Conservation (phyloP, 2,797 vertebrate genomes). For the Acanthurus leucopareius region DNA sequence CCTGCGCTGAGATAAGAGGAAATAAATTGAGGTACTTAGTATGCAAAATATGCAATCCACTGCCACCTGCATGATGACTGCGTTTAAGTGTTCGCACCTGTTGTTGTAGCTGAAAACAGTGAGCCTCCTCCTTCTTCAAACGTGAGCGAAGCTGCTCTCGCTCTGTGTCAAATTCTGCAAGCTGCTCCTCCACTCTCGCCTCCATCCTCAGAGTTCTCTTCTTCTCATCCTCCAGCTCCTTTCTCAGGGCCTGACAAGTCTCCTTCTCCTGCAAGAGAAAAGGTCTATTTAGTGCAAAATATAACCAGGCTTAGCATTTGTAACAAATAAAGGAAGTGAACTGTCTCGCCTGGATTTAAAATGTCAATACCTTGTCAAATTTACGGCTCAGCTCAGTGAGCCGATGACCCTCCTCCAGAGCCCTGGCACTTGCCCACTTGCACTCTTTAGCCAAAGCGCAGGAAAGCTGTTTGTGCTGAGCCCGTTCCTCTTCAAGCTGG, state of each 20-base stretch:
- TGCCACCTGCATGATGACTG: neutral
- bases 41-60: neutral
- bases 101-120: conserved; percentile 88
- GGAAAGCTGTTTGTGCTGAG: conserved; percentile 94
- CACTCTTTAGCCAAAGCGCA: conserved; percentile 94
- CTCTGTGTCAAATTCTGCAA: conserved; percentile 97
- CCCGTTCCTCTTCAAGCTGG: conserved; percentile 93
- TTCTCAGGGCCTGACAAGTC: conserved; percentile 86
- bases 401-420: conserved; percentile 93
- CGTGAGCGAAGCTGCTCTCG: conserved; percentile 93
- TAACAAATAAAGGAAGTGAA: neutral
- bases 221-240: conserved; percentile 90
- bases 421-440: conserved; percentile 92
- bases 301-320: neutral
- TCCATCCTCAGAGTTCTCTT: conserved; percentile 92
- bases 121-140: conserved; percentile 94
- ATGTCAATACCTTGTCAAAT: conserved; percentile 84
- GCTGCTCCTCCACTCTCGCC: conserved; percentile 95
- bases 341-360: neutral
- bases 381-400: conserved; percentile 88
- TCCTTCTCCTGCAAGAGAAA: conserved; percentile 83
- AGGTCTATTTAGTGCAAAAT: neutral
- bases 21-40: neutral
- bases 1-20: neutral
- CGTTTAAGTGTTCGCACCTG: conserved; percentile 74